A percentile compares a stretch with the other conserved stretches of the same genome.
These are phyloP conservation scores for Trachythela sp. DNA, from an alignment of 64 coral and sea anemone genomes.

Conservation along the genomic window DNA sequence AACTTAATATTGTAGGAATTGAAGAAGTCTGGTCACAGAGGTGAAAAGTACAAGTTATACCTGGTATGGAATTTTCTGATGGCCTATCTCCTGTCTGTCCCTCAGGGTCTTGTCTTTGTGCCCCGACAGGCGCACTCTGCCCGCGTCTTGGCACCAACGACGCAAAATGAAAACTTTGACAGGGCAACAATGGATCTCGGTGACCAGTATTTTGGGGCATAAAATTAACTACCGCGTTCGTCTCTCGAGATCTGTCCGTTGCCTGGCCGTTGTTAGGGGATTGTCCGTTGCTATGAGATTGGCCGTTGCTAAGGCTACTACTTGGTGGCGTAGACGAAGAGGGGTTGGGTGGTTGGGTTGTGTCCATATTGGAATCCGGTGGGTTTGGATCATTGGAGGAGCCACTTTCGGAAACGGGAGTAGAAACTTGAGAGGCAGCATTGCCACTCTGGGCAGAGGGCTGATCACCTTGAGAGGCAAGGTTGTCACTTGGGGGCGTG, in stretches of 20 bases:
- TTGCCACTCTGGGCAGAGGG: background rate
- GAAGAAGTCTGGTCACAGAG: no score
- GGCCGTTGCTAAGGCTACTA: no score
- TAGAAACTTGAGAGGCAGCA: background rate
- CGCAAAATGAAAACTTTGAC: constrained; percentile 99
- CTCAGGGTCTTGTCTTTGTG: background rate
- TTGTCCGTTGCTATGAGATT: no score
- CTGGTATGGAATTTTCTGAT: background rate
- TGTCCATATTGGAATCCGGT: background rate
- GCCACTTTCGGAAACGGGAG: background rate
- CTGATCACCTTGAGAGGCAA: background rate
- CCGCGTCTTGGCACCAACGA: constrained; percentile 41
- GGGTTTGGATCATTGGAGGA: background rate
- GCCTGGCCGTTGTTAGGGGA: constrained; percentile 10
- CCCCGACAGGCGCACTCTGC: background rate
- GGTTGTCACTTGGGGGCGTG: background rate
- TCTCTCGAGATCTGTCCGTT: constrained; percentile 9
- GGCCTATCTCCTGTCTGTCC: background rate
- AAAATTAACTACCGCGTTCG: constrained; percentile 9
- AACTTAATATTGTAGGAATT: no score
- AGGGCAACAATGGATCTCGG: constrained; percentile 77
- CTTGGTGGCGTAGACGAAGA: no score
- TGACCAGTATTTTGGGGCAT: constrained; percentile 55
- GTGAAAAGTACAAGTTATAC: background rate
- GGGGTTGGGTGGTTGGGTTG: background rate